Evolutionary conservation across 2,113 vertebrate genomes (phyloP), one percentile per base, ranked within the genome.

Genomic region (Oryctolagus cuniculus): DNA sequence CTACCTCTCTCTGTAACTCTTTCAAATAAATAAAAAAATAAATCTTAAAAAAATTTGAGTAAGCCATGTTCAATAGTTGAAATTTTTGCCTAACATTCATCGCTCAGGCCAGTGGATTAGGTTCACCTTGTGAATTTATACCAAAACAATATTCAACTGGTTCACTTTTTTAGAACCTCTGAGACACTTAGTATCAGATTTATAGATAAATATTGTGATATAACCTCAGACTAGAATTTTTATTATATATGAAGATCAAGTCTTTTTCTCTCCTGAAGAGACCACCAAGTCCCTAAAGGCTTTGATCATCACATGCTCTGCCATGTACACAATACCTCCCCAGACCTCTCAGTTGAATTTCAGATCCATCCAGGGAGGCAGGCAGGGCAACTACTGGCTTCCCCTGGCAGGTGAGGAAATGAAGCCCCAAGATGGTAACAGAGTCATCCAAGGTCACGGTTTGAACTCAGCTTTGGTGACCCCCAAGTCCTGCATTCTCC

Each of bases 151-250:
- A 89, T 51, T 73, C 44, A 66, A 51, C 27, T n/a, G 38, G 61
- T 51, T 92, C 82, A 63, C 44, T 44, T 11, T 81, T 96, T 94
- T 79, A 85, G 29, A 88, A 86, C 49, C 63, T 66, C 27, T 66
- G 91, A 81, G 53, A 29, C n/a, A 88, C 72, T 61, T 82, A 86
- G 31, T 36, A 83, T 70, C 51, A 51, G 44, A 79, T 44, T 84
- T 70, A 77, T 77, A 92, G 89, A 90, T 77, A 29, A 13, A 63
- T 85, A 95, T 72, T 92, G 36, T 63, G 38, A 69, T 89, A 89
- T 72, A 66, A 90, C 3, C 61, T 12, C 61, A 66, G 22, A 53
- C 3, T 83, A 49, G 31, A 82, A 78, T 13, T 87, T 73, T 69
- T 80, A 88, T 91, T 51, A 75, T 38, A 73, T 25, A 79, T 13